Conservation (phyloP, 2,888 invertebrate species). For the Agapetus fuscipes region DNA sequence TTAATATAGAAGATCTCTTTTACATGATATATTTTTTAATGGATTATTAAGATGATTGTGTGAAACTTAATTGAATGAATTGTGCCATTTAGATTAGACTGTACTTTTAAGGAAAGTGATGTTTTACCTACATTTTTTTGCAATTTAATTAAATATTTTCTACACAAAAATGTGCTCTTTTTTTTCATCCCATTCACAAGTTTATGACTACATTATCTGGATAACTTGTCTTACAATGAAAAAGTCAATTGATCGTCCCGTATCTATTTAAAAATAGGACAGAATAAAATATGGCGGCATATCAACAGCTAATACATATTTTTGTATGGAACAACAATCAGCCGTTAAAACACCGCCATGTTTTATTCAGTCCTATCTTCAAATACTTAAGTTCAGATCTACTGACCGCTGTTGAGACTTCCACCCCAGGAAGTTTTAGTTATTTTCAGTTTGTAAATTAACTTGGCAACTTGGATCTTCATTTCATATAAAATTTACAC, state of each 20-base stretch:
- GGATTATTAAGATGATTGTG: no score
- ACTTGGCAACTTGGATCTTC: neutral
- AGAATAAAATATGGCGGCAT: no score
- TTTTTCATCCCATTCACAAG: neutral
- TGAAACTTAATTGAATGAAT: neutral
- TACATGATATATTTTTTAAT: neutral
- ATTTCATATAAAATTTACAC: no score
- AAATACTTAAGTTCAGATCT: no score
- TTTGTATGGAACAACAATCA: no score
- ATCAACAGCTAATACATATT: no score
- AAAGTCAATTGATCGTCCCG: no score
- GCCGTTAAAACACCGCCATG: no score
- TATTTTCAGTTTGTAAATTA: neutral
- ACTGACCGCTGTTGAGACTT: no score
- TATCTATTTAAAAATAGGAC: no score
- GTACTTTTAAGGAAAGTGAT: conserved; percentile 1
- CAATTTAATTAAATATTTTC: conserved; percentile 19
- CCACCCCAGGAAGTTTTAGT: no score
- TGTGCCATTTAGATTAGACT: conserved; percentile 16
- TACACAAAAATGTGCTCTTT: conserved; percentile 5
- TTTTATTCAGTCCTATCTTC: no score
- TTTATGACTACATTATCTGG: neutral
- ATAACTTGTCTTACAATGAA: neutral
- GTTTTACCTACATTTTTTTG: conserved; percentile 8
- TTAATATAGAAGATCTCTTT: conserved; percentile 10